Percentiles rank a stretch among this genome's conserved stretches.
Evolutionary conservation across 2,888 invertebrate genomes (phyloP).

Genomic region (Chaitophorus viminalis): DNA sequence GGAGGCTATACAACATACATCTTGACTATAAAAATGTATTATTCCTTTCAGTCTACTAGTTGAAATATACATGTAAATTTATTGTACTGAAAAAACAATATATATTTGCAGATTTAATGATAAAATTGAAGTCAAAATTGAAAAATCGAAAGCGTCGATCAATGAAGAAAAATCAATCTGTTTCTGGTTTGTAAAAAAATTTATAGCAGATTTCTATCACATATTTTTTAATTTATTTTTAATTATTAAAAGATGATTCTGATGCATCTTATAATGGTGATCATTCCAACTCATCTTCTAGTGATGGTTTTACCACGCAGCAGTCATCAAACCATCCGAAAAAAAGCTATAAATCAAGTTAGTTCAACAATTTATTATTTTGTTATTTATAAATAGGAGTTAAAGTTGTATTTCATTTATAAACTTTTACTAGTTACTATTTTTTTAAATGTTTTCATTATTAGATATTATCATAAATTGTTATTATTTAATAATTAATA

Average conservation of each 20-base stretch:
- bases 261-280: slow-evolving; percentile 9
- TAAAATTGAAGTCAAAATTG: slow-evolving; percentile 9
- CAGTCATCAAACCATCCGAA: background rate
- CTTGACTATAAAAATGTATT: too few species aligned
- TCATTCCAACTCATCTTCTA: slow-evolving; percentile 5
- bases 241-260: slow-evolving; percentile 3
- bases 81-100: background rate
- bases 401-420: background rate
- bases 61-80: background rate
- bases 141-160: background rate
- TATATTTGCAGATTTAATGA: slow-evolving; percentile 26
- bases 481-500: too few species aligned
- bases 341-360: slow-evolving; percentile 22
- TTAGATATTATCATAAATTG: too few species aligned
- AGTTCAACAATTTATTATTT: background rate
- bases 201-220: background rate
- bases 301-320: background rate
- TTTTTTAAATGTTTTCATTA: background rate
- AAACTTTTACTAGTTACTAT: background rate
- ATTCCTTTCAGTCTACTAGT: too few species aligned
- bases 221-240: background rate
- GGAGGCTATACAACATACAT: too few species aligned
- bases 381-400: background rate
- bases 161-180: background rate
- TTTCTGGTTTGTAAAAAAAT: background rate